phyloP scores from a whole-genome alignment of 2,797 vertebrate genomes.

The Chromis chromis region DNA sequence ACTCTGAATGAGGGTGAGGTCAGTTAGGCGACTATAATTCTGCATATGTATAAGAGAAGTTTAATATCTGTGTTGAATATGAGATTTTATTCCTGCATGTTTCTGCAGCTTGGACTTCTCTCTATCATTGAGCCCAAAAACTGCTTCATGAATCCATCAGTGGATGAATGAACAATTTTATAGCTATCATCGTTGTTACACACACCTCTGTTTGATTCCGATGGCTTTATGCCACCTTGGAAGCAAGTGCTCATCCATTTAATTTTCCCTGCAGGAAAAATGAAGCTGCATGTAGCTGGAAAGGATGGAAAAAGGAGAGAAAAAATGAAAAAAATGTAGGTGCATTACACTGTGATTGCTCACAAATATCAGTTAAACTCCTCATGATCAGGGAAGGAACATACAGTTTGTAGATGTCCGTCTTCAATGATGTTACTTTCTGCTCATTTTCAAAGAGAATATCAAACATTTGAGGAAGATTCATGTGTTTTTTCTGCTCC shows the following conservation, averaged over 20 bases:
- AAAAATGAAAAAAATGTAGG: not conserved
- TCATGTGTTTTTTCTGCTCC: too few species aligned
- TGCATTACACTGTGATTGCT: not conserved
- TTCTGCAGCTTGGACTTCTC: not conserved
- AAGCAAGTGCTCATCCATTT: conserved; percentile 19
- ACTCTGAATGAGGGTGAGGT: not conserved
- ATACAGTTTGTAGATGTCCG: not conserved
- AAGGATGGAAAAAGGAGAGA: not conserved
- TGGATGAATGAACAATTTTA: conserved; percentile 31
- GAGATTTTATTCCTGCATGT: not conserved
- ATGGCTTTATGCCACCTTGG: conserved; percentile 4
- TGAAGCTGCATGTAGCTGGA: not conserved
- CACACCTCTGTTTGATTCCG: conserved; percentile 19
- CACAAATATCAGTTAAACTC: too few species aligned
- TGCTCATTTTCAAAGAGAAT: not conserved
- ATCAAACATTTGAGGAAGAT: not conserved
- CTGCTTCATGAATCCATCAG: conserved; percentile 38
- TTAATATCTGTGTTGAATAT: too few species aligned
- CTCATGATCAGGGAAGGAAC: not conserved
- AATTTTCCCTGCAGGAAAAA: conserved; percentile 18
- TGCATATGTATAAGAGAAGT: not conserved
- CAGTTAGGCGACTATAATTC: not conserved
- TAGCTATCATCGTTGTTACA: conserved; percentile 28
- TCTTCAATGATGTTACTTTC: not conserved
- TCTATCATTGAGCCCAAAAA: conserved; percentile 10